Percentiles rank a stretch among this genome's conserved stretches.
phyloP scores from a whole-genome alignment of 2,113 vertebrate genomes.

The Morone saxatilis region DNA sequence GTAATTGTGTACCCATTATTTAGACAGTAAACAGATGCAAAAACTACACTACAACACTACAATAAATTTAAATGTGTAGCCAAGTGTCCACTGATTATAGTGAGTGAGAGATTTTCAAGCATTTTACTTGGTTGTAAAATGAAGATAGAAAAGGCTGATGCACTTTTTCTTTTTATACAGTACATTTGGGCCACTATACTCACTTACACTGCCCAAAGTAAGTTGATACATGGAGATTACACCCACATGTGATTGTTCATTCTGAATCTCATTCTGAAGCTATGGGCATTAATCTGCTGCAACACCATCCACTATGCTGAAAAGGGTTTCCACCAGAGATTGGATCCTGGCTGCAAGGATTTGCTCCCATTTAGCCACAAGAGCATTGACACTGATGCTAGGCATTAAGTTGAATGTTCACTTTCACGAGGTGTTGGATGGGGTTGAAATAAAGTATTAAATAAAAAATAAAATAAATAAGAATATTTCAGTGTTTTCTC shows the following conservation, averaged over 20 bases:
- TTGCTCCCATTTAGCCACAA: no score
- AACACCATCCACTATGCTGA: no score
- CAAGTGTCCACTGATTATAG: slow-evolving; percentile 5
- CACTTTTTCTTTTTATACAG: not conserved
- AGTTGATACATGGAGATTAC: not conserved
- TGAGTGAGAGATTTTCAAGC: not conserved
- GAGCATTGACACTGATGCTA: no score
- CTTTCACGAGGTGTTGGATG: no score
- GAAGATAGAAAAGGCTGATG: no score
- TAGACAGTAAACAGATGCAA: slow-evolving; percentile 8
- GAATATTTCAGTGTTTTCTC: not conserved
- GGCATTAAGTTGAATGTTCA: no score
- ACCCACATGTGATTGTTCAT: not conserved
- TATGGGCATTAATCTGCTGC: not conserved
- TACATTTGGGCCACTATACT: not conserved
- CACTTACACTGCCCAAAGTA: not conserved
- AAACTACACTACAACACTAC: not conserved
- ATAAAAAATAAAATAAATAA: not conserved
- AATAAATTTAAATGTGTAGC: slow-evolving; percentile 1
- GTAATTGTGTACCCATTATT: slow-evolving; percentile 23
- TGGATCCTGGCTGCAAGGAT: no score
- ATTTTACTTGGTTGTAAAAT: not conserved
- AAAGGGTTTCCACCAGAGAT: no score
- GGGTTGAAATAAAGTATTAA: no score
- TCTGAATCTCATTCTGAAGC: not conserved